phyloP scores from a whole-genome alignment of 2,888 invertebrate genomes.

The Plebejus anna region DNA sequence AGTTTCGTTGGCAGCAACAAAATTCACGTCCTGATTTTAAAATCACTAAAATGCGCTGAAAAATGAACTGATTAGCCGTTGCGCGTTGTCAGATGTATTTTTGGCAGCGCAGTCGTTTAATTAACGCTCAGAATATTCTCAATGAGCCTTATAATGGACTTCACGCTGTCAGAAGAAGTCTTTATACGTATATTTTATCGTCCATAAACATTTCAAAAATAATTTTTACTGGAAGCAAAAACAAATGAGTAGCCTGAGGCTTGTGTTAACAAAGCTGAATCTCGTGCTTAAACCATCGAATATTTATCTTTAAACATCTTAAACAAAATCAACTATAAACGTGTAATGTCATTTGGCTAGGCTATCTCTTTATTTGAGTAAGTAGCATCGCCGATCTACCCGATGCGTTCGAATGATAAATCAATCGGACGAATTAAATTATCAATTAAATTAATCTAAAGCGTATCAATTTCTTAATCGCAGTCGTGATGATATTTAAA shows the following conservation, averaged over 20 bases:
- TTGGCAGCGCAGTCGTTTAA: constrained; percentile 22
- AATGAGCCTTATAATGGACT: constrained; percentile 20
- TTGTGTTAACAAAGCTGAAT: not conserved
- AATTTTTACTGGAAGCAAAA: not conserved
- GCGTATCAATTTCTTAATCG: constrained; percentile 19
- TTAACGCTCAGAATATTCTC: constrained; percentile 21
- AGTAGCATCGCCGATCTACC: not conserved
- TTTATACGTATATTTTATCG: constrained; percentile 14
- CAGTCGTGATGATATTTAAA: constrained; percentile 27
- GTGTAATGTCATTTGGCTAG: not conserved
- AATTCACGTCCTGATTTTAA: not conserved
- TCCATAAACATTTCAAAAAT: constrained; percentile 12
- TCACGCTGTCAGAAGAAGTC: constrained; percentile 14
- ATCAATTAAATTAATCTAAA: constrained; percentile 23
- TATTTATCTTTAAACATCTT: not conserved
- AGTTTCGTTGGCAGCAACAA: not conserved
- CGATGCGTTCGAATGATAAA: constrained; percentile 1
- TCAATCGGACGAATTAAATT: constrained; percentile 37
- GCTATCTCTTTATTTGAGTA: not conserved
- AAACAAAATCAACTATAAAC: too few species aligned
- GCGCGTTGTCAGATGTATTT: constrained; percentile 17
- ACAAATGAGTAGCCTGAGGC: not conserved
- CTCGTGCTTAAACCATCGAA: not conserved
- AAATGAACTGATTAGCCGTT: not conserved
- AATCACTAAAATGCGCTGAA: not conserved